Conservation (phyloP, 2,113 vertebrate genomes). For the Dicaeum eximium region DNA sequence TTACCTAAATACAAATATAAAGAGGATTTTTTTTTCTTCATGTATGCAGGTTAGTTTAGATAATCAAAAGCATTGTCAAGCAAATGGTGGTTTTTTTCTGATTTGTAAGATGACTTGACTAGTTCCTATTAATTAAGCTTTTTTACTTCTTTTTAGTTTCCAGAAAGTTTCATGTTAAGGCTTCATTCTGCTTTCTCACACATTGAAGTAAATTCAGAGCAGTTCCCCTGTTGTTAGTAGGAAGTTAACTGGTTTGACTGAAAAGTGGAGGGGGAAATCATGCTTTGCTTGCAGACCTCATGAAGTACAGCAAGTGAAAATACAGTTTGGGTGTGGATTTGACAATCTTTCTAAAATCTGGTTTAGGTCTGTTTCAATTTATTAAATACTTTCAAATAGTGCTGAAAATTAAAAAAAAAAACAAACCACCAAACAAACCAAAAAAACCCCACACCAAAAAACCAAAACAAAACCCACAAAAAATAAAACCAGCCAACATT, state of each 20-base stretch:
- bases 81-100: not conserved
- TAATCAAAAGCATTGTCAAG: not conserved
- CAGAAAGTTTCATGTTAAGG: not conserved
- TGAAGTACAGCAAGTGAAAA: not conserved
- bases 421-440: too few relatives aligned
- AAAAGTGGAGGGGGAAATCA: not conserved
- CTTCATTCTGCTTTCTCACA: not conserved
- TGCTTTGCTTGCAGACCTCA: not conserved
- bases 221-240: not conserved
- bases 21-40: not conserved
- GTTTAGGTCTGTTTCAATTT: not conserved
- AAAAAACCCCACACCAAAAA: too few relatives aligned
- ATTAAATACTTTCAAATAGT: not conserved
- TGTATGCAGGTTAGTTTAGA: not conserved
- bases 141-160: not conserved
- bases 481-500: not conserved
- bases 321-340: not conserved
- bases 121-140: not conserved
- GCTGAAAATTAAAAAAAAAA: not conserved
- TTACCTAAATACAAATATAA: not conserved
- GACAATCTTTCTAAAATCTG: not conserved
- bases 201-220: not conserved
- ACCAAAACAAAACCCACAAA: too few relatives aligned
- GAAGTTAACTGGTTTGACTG: not conserved
- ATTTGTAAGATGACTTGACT: not conserved